Conservation (phyloP, 2,797 vertebrate genomes). For the Taenioides sp. region DNA sequence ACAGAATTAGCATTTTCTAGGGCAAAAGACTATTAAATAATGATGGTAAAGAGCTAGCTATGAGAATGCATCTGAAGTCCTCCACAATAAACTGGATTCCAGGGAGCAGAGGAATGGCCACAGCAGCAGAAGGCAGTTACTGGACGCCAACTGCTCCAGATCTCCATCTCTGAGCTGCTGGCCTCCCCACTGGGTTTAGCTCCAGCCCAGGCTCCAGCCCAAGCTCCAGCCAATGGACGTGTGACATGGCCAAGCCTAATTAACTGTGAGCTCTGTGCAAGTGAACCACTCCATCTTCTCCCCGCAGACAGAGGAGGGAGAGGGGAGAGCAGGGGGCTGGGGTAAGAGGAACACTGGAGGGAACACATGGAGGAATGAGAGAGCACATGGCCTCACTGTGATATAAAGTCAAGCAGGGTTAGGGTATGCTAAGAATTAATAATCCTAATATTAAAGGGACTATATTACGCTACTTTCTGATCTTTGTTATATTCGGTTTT, state of each 20-base stretch:
- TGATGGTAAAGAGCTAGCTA: not conserved
- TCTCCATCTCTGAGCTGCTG: slow-evolving; percentile 61
- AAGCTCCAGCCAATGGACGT: slow-evolving; percentile 57
- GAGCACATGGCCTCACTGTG: slow-evolving; percentile 54
- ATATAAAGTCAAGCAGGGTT: slow-evolving; percentile 37
- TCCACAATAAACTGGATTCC: slow-evolving; percentile 16
- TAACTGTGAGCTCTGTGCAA: slow-evolving; percentile 70
- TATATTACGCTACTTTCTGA: too few relatives aligned
- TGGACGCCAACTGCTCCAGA: slow-evolving; percentile 58
- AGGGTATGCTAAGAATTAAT: slow-evolving; percentile 40
- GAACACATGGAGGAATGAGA: slow-evolving; percentile 39
- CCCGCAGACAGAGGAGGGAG: slow-evolving; percentile 50
- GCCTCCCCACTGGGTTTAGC: slow-evolving; percentile 63
- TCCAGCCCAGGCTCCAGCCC: slow-evolving; percentile 36
- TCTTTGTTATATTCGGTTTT: too few relatives aligned
- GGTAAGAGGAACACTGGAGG: slow-evolving; percentile 27
- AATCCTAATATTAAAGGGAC: too few relatives aligned
- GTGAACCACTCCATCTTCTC: slow-evolving; percentile 65
- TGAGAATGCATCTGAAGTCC: slow-evolving; percentile 15
- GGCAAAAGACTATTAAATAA: not conserved
- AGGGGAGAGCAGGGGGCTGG: not conserved
- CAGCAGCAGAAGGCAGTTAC: slow-evolving; percentile 44
- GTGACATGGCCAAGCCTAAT: slow-evolving; percentile 73
- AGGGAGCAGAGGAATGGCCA: slow-evolving; percentile 29
- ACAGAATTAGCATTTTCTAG: not conserved